Evolutionary conservation across 2,113 vertebrate genomes (phyloP).

Genomic region (Chrysemys picta): DNA sequence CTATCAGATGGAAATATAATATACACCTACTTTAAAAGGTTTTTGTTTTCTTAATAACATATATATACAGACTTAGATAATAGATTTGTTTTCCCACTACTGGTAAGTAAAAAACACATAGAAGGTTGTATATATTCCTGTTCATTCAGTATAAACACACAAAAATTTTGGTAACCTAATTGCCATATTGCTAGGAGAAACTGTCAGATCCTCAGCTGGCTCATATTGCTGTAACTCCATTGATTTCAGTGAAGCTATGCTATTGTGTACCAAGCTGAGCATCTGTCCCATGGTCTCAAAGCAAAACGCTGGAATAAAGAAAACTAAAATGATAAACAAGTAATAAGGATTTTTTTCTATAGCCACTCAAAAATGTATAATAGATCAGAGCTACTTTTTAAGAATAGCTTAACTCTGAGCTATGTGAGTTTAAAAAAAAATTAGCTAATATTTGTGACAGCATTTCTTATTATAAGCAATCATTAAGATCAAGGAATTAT

Average conservation of each 20-base stretch:
- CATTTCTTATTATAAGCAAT: not conserved
- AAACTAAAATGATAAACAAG: not conserved
- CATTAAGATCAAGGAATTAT: not conserved
- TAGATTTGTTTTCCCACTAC: not conserved
- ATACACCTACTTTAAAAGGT: not conserved
- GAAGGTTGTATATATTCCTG: not conserved
- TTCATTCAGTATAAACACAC: not conserved
- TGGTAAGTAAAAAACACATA: not conserved
- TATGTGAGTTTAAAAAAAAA: not conserved
- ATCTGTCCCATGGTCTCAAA: not conserved
- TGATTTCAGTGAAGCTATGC: not conserved
- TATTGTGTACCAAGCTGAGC: not conserved
- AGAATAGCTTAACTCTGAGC: not conserved
- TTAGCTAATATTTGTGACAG: not conserved
- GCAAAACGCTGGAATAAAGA: not conserved
- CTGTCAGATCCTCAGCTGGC: not conserved
- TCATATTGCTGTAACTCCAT: not conserved
- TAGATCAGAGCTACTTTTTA: not conserved
- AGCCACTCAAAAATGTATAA: not conserved
- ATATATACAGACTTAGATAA: not conserved
- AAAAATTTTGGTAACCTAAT: not conserved
- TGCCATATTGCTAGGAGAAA: not conserved
- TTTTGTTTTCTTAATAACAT: not conserved
- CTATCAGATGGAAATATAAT: not conserved
- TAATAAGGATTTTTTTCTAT: not conserved